Evolutionary conservation across 2,113 vertebrate species (phyloP).

Genomic region (Ceyx cyanopectus): DNA sequence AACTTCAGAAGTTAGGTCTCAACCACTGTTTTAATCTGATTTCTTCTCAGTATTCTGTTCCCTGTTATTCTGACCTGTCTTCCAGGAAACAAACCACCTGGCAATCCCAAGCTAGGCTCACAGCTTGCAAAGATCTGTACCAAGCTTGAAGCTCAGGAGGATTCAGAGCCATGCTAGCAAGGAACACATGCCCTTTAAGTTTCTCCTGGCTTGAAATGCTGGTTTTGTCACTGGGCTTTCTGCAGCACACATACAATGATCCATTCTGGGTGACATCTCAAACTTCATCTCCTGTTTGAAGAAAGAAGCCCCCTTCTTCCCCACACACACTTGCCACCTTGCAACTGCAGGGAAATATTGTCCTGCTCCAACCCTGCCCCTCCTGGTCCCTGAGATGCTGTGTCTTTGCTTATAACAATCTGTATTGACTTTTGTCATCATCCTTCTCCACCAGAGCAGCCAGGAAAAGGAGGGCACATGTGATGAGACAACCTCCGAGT

Average conservation of each 20-base stretch:
- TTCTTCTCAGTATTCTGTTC: not conserved
- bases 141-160: not conserved
- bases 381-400: not conserved
- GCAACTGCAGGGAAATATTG: not conserved
- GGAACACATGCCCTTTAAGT: not conserved
- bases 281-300: not conserved
- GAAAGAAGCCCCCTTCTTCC: not conserved
- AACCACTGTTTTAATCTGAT: not conserved
- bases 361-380: not conserved
- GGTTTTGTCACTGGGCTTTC: not conserved
- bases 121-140: not conserved
- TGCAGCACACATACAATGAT: not conserved
- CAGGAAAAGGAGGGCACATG: not conserved
- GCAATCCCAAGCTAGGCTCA: not conserved
- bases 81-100: constrained; percentile 3
- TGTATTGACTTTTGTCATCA: not conserved
- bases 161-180: not conserved
- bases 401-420: not conserved
- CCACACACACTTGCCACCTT: not conserved
- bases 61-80: not conserved
- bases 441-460: not conserved
- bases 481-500: not conserved
- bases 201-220: not conserved
- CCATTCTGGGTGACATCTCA: not conserved
- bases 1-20: not conserved